These are phyloP conservation scores for Acestrorhynchus altus DNA, from an alignment of 2,797 vertebrate genomes.

Conservation along the genomic window DNA sequence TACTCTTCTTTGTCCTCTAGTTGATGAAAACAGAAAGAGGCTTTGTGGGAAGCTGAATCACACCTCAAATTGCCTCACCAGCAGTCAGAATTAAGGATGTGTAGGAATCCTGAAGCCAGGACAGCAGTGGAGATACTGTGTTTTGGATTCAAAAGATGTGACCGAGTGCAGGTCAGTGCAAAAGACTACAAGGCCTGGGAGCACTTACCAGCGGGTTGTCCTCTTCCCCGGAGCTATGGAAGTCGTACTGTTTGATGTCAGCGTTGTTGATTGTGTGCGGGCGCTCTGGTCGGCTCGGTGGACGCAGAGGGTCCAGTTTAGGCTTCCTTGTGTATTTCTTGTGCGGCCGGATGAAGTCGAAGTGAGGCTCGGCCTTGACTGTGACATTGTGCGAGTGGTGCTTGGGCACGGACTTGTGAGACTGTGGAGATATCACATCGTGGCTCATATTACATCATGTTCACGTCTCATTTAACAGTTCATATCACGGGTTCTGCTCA, in stretches of 20 bases:
- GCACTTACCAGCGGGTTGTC: constrained; percentile 85
- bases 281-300: constrained; percentile 77
- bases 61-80: too few species aligned
- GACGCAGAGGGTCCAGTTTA: constrained; percentile 79
- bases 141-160: not conserved
- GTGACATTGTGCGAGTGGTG: constrained; percentile 83
- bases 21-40: too few species aligned
- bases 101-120: too few species aligned
- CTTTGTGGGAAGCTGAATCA: too few species aligned
- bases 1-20: too few species aligned
- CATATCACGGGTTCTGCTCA: too few species aligned
- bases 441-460: too few species aligned
- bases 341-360: constrained; percentile 84
- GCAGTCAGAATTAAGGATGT: too few species aligned
- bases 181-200: too few species aligned
- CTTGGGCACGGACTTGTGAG: constrained; percentile 67
- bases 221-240: constrained; percentile 94
- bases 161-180: not conserved
- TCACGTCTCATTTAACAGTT: too few species aligned
- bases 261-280: constrained; percentile 84
- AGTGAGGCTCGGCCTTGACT: constrained; percentile 81
- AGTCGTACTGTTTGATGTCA: constrained; percentile 94
- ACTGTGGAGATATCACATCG: constrained; percentile 43
- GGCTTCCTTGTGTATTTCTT: constrained; percentile 89
- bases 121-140: too few species aligned